Evolutionary conservation across 2,113 vertebrate genomes (phyloP), one percentile per base, ranked within the genome.

Genomic region (Peromyscus polionotus): DNA sequence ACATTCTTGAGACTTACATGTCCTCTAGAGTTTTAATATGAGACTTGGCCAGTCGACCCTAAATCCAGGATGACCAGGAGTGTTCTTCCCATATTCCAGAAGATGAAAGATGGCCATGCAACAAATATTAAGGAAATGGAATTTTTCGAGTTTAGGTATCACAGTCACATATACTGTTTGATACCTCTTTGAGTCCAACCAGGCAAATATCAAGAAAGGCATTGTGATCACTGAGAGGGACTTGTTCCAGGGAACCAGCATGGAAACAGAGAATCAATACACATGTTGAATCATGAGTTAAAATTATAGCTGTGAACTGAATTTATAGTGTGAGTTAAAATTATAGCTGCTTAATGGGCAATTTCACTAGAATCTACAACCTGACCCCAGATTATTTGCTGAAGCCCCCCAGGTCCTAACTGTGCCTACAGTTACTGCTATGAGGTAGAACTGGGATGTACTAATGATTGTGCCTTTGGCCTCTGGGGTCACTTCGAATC

Each of bases 61-160:
- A 85, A 80, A 4, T 79, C 17, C 17, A 42, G 51, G 10, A 51
- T 1, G 9, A 51, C 51, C 51, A 51, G 51, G 51, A 87, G 13
- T 39, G 8, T 63, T 91, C 88, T 73, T 7, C 17, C 42, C 45
- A 65, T 51, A 76, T 45, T 45, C 24, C 17, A 85, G 51, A 61
- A 88, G 61, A n/a, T 54, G 7, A 94, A 88, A 93, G 48, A 5
- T 33, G 0, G 42, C 59, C 84, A 1, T 51, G 6, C 65, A 45
- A 31, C 39, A 93, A 80, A 84, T 73, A 68, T 48, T 79, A 80
- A 94, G 65, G 45, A 92, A 90, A 94, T 48, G 59, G 65, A 85
- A 57, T 17, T 54, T 86, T 83, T 20, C 28, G 79, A 67, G 26
- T 7, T 91, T 45, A 87, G 22, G 20, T 45, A 8, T 54, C 45